Base-by-base conservation (phyloP, 2,797 vertebrate genomes). In the Pelochelys cantorii region DNA sequence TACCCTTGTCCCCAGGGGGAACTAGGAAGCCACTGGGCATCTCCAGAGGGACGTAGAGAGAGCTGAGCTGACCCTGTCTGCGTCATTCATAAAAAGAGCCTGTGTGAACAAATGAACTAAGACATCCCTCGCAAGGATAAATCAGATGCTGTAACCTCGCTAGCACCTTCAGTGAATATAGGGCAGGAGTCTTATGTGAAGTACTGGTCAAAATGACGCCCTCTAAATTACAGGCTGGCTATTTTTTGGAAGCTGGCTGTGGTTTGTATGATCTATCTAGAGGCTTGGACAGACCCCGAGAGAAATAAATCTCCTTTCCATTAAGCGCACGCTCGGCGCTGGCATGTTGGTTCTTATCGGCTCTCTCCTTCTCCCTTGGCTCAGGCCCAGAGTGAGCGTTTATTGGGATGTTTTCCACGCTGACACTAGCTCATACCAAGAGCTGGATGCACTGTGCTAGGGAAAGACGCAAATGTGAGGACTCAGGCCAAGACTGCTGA, bases 241-340 rank as follows among this genome's bases (percentile, higher is more conserved):
- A 96, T 97, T 97, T 42, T 95, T 84, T 81, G 54, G 94, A 86
- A 57, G 56, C 23, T 25, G 31, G 23, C 34, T 57, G 20, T 22
- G 7, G 93, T 97, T 97, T 97, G 97, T 91, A 94, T 94, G 95
- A 96, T 97, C 96, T 97, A 97, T 97, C 97, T 95, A 87, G 96
- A 97, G 96, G 93, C 95, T 98, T 98, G 97, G 96, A 97, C 96
- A 97, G 97, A 97, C 97, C 97, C 94, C 79, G 79, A 91, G 94
- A 95, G 95, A 97, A 98, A 98, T 98, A 97, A 98, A 98, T 97
- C 96, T 97, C 95, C 93, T 95, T 97, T 96, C 97, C 95, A 98
- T 97, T 97, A 97, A 96, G 97, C 95, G 96, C 94, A 97, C 91
- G 87, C 97, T 86, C 84, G 10, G 88, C 95, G 94, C 95, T 96